Evolutionary conservation across 1,140 invertebrate species (phyloP), one percentile per base, ranked within the genome.

Genomic region (Meloidogyne chitwoodi): DNA sequence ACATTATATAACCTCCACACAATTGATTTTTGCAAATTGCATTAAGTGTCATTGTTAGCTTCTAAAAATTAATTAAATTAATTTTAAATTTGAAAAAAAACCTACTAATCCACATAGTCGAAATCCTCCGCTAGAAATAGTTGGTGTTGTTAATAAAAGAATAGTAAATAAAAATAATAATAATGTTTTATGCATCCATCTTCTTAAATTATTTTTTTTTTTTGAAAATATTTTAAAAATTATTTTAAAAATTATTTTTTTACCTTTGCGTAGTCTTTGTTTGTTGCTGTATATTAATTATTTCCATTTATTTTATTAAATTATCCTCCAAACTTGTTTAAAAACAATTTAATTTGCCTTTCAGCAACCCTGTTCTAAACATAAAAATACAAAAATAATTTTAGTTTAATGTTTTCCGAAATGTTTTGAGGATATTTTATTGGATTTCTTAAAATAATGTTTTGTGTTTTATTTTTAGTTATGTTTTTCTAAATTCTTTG

Each of bases 21-120:
- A 73, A 63, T 31, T 73, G 71, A 61, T 73, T 61, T 64, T 73
- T 73, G 24, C 71, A 73, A 6, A 73, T 73, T 29, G 71, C 71
- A 34, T 73, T 73, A n/a, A 73, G 61, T 64, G 64, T 73, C 71
- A 73, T 73, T 73, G 71, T 73, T 64, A 73, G 14, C 12, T 73
- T 73, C 48, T 56, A n/a, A n/a, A 56, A n/a, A n/a, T 38, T 38
- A 38, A 38, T 38, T 38, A 8, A n/a, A 22, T 56, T 56, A 48
- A 48, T 56, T 56, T 56, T 41, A 14, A 34, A 38, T 38, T 38
- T 38, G 4, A 8, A 31, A 38, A 38, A 38, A 10, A 10, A 0
- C 34, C 34, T 38, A 38, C 34, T 38, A 71, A 26, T n/a, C 69
- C 69, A 61, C 69, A 71, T 61, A 71, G n/a, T 19, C 69, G 69